These are phyloP conservation scores for Muricea muricata DNA, from an alignment of 92 coral and sea anemone genomes.

Conservation along the genomic window DNA sequence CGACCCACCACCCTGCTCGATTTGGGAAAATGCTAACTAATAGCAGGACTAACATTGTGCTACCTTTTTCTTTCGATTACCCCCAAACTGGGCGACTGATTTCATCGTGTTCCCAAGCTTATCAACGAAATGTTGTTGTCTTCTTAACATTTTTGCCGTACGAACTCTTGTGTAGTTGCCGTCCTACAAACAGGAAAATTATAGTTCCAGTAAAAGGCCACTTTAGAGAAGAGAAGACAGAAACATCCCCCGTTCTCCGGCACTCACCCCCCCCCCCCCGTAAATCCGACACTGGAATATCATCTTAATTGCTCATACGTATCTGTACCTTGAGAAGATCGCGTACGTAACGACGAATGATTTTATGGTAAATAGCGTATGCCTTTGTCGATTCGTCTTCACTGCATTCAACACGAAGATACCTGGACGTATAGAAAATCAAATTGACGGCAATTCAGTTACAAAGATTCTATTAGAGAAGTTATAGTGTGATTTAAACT, in stretches of 20 bases:
- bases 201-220: no score
- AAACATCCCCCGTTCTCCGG: no score
- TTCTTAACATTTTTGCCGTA: slow-evolving; percentile 80
- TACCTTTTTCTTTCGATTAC: slow-evolving; percentile 88
- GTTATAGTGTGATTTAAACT: no score
- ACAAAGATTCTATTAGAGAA: no score
- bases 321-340: slow-evolving; percentile 82
- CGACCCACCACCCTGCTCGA: no score
- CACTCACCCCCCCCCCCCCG: no score
- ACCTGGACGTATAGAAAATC: slow-evolving; percentile 58
- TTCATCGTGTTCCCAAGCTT: slow-evolving; percentile 78
- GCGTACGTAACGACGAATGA: slow-evolving; percentile 86
- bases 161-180: slow-evolving; percentile 89
- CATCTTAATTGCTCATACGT: no score
- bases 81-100: slow-evolving; percentile 91
- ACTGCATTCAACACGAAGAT: slow-evolving; percentile 87
- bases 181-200: no score
- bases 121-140: slow-evolving; percentile 84
- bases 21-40: no score
- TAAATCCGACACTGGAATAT: no score
- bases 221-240: no score
- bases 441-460: neutral
- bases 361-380: slow-evolving; percentile 74
- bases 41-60: no score
- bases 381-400: slow-evolving; percentile 86